These are phyloP conservation scores for Cecidostiba fungosa DNA, from an alignment of 2,888 invertebrate species.

Conservation along the genomic window DNA sequence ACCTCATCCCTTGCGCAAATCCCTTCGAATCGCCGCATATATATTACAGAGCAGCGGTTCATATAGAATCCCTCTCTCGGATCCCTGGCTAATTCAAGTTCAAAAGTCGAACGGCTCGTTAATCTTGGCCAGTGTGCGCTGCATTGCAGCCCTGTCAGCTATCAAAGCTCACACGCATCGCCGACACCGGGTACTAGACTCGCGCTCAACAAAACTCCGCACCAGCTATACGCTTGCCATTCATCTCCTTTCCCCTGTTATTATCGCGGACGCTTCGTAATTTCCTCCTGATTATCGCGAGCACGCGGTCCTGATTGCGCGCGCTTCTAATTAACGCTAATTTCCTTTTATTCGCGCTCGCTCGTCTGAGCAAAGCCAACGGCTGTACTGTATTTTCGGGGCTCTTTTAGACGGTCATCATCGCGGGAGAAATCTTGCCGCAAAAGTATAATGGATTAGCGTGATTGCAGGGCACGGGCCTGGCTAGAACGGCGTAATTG, in stretches of 20 bases:
- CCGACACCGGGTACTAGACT: not conserved
- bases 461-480: not conserved
- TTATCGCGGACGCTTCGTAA: constrained; percentile 41
- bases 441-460: not conserved
- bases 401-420: constrained; percentile 1
- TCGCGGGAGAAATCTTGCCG: constrained; percentile 4
- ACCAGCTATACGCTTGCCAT: constrained; percentile 4
- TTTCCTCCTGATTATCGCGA: constrained; percentile 47
- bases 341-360: constrained; percentile 49
- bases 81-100: constrained; percentile 38
- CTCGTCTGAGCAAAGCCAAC: constrained; percentile 1
- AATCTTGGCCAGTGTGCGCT: constrained; percentile 19
- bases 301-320: constrained; percentile 23
- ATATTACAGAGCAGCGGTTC: not conserved
- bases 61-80: not conserved
- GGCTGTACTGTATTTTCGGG: not conserved
- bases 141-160: not conserved
- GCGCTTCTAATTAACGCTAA: constrained; percentile 59
- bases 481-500: constrained; percentile 15
- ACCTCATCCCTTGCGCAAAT: not conserved
- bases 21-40: not conserved
- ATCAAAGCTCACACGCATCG: constrained; percentile 49
- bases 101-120: constrained; percentile 47
- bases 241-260: constrained; percentile 43
- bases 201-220: constrained; percentile 20